phyloP scores from a whole-genome alignment of 2,797 vertebrate species.

The Acanthurus leucopareius region DNA sequence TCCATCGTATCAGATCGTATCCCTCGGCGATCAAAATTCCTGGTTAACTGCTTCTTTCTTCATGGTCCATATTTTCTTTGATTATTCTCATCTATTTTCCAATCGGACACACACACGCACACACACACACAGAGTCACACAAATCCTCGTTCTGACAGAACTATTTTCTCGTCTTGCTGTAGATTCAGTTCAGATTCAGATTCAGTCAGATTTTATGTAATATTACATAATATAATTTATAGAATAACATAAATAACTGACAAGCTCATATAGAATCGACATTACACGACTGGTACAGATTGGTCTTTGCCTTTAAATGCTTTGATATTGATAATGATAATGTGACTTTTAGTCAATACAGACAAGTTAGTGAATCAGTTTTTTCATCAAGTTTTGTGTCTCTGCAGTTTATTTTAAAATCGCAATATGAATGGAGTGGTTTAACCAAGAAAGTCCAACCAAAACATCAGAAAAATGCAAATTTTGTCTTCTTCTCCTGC shows the following conservation, averaged over 20 bases:
- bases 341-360: background rate
- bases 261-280: no score
- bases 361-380: background rate
- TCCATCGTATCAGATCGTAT: slow-evolving; percentile 66
- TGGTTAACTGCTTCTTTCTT: slow-evolving; percentile 44
- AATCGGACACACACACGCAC: slow-evolving; percentile 23
- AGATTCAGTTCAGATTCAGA: no score
- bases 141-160: background rate
- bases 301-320: background rate
- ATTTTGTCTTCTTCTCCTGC: no score
- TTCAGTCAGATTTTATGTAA: no score
- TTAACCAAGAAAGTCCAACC: no score
- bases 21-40: slow-evolving; percentile 53
- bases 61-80: slow-evolving; percentile 57
- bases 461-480: no score
- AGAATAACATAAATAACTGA: no score
- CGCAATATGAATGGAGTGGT: background rate
- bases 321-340: background rate
- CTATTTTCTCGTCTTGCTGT: no score
- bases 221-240: no score
- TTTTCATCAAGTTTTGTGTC: background rate
- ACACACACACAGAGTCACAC: background rate
- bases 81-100: slow-evolving; percentile 52
- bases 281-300: background rate
- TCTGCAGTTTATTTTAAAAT: slow-evolving; percentile 3